A percentile compares a stretch with the other conserved stretches of the same genome.
Evolutionary conservation across 2,888 invertebrate species (phyloP).

Genomic region (Ephialtes manifestator): DNA sequence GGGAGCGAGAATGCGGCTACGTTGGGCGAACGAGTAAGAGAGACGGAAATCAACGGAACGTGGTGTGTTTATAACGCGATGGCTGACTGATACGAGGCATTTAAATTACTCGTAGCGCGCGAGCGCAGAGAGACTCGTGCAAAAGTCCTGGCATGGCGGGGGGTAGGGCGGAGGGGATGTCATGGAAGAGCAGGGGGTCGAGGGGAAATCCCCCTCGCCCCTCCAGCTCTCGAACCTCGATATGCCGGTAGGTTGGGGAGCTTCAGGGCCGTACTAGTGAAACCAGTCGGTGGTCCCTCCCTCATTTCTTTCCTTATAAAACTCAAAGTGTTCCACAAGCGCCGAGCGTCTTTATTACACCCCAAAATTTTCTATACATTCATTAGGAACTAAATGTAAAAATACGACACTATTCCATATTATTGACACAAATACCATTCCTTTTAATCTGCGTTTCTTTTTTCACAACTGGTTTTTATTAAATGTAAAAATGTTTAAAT

Average conservation of each 20-base stretch:
- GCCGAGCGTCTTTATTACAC: background rate
- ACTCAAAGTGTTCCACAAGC: slow-evolving; percentile 1
- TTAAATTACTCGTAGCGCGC: slow-evolving; percentile 71
- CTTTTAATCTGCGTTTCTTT: background rate
- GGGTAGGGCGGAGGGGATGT: slow-evolving; percentile 55
- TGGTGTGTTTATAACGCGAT: slow-evolving; percentile 68
- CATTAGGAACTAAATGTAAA: background rate
- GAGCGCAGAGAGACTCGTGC: slow-evolving; percentile 53
- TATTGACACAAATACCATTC: no score
- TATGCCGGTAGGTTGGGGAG: slow-evolving; percentile 53
- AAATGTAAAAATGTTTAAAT: no score
- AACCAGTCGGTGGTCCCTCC: slow-evolving; percentile 6
- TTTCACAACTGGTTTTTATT: no score
- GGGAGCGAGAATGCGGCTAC: slow-evolving; percentile 31
- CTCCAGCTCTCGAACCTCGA: slow-evolving; percentile 53
- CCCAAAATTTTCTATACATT: slow-evolving; percentile 7
- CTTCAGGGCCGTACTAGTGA: slow-evolving; percentile 56
- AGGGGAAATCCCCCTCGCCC: slow-evolving; percentile 11
- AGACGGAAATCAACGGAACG: slow-evolving; percentile 51
- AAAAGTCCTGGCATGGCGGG: slow-evolving; percentile 46
- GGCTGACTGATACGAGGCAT: slow-evolving; percentile 71
- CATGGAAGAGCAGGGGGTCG: slow-evolving; percentile 39
- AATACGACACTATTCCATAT: background rate
- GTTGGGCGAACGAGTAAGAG: slow-evolving; percentile 35
- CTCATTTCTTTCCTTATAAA: slow-evolving; percentile 21